A percentile compares a stretch with the other conserved stretches of the same genome.
Evolutionary conservation across 2,888 invertebrate species (phyloP).

Genomic region (Drosophila atripex): DNA sequence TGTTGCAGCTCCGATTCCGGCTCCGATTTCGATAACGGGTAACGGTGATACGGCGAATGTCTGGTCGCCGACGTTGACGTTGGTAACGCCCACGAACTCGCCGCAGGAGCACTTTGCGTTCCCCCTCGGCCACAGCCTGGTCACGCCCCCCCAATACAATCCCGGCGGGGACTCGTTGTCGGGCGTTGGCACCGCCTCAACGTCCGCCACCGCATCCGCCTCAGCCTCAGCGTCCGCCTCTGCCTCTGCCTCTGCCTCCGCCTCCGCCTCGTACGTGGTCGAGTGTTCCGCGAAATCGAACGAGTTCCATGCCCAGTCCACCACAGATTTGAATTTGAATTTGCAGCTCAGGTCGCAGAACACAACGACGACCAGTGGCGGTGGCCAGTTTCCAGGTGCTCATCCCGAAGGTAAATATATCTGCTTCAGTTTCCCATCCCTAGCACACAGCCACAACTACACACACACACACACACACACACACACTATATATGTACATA

Average conservation of each 20-base stretch:
- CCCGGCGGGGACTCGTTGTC: constrained; percentile 53
- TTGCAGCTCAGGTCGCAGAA: constrained; percentile 71
- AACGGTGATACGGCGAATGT: constrained; percentile 10
- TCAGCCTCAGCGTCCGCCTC: constrained; percentile 16
- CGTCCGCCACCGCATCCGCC: constrained; percentile 39
- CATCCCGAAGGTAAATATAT: constrained; percentile 74
- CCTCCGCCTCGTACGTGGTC: constrained; percentile 62
- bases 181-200: constrained; percentile 69
- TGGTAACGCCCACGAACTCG: constrained; percentile 77
- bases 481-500: background rate
- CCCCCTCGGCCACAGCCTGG: background rate
- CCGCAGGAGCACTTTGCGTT: constrained; percentile 68
- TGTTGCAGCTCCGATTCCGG: background rate
- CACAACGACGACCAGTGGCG: constrained; percentile 51
- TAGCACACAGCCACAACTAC: background rate
- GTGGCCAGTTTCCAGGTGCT: constrained; percentile 43
- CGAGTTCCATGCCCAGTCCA: constrained; percentile 71
- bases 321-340: constrained; percentile 79
- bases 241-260: constrained; percentile 22
- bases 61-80: constrained; percentile 72
- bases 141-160: background rate
- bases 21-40: constrained; percentile 4
- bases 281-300: constrained; percentile 69
- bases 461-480: background rate
- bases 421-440: constrained; percentile 27